These are phyloP conservation scores for Drosophila watanabei DNA, from an alignment of 1,140 invertebrate genomes.

Conservation along the genomic window DNA sequence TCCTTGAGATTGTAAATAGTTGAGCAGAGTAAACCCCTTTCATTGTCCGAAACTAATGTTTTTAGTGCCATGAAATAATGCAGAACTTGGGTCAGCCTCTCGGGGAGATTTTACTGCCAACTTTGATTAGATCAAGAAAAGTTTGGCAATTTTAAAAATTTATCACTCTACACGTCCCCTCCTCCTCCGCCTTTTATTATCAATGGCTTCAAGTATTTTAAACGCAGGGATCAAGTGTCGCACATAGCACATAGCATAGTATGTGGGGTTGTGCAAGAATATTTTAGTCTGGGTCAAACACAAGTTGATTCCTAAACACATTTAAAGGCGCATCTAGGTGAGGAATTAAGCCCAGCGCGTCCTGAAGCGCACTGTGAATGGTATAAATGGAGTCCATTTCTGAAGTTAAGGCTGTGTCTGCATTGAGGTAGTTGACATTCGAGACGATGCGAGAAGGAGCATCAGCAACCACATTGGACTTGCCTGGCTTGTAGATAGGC, in stretches of 20 bases:
- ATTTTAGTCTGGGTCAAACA: too few species aligned
- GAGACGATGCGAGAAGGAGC: conserved; percentile 54
- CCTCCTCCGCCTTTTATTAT: background rate
- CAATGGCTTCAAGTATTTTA: background rate
- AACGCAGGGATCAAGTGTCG: background rate
- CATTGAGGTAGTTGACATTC: background rate
- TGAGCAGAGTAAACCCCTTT: conserved; percentile 13
- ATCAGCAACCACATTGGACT: conserved; percentile 22
- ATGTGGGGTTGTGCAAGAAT: too few species aligned
- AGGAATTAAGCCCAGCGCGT: background rate
- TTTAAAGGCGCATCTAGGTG: conserved; percentile 27
- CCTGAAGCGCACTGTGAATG: background rate
- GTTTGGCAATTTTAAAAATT: conserved; percentile 1
- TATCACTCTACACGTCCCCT: background rate
- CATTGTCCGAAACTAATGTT: conserved; percentile 15
- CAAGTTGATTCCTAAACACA: conserved; percentile 47
- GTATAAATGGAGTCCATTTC: conserved; percentile 11
- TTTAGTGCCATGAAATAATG: conserved; percentile 5
- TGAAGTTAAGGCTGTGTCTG: background rate
- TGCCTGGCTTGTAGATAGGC: conserved; percentile 2
- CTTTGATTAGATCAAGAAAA: background rate
- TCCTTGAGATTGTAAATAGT: conserved; percentile 1
- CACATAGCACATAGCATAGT: conserved; percentile 9
- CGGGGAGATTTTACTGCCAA: background rate
- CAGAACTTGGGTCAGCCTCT: background rate